Conservation (phyloP, 1,140 invertebrate species). For the Goniozus legneri region DNA sequence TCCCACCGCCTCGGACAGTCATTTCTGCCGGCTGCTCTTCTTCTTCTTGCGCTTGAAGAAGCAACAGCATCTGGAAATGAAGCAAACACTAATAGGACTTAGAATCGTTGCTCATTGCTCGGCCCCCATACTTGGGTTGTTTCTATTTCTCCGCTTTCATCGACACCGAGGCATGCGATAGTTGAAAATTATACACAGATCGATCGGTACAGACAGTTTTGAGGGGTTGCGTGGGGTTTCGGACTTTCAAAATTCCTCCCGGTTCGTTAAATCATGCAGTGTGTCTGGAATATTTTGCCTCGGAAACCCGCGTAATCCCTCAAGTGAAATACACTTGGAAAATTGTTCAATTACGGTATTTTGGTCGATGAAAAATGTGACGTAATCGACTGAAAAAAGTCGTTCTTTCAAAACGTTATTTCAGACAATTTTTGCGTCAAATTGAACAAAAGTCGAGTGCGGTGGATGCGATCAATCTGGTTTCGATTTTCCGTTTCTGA, state of each 20-base stretch:
- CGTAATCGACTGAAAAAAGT: background rate
- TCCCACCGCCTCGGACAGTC: slow-evolving; percentile 58
- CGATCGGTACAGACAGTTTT: too few species aligned
- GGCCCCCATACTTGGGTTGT: too few species aligned
- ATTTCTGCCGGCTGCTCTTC: slow-evolving; percentile 80
- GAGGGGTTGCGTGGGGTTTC: too few species aligned
- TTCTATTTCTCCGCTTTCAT: too few species aligned
- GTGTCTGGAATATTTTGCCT: too few species aligned
- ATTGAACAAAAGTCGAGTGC: background rate
- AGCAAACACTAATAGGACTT: slow-evolving; percentile 55
- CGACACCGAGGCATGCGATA: slow-evolving; percentile 17
- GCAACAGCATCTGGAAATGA: slow-evolving; percentile 86
- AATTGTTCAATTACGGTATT: background rate
- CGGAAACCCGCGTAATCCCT: too few species aligned
- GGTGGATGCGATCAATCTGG: slow-evolving; percentile 22
- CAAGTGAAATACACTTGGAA: background rate
- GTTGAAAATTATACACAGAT: too few species aligned
- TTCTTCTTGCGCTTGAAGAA: slow-evolving; percentile 97
- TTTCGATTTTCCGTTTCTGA: too few species aligned
- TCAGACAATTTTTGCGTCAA: too few species aligned
- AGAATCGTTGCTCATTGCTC: slow-evolving; percentile 41
- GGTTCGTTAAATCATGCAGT: too few species aligned
- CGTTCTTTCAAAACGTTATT: too few species aligned
- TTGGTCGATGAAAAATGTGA: background rate
- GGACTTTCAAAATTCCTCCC: too few species aligned